Conservation (phyloP, 2,113 vertebrate species). For the Romanogobio albipinnatus region DNA sequence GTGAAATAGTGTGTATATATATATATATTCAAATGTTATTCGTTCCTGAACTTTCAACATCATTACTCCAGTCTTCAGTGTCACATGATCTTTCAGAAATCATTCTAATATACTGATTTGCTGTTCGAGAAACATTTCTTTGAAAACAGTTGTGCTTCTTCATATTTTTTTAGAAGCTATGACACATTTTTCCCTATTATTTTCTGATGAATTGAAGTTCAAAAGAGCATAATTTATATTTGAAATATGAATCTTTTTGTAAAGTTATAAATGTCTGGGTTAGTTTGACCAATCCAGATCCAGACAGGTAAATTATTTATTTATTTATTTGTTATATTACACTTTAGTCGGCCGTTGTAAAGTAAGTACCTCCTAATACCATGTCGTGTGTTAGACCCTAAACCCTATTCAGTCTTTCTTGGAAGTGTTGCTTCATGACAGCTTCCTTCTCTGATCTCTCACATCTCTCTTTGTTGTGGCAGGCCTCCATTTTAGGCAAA, state of each 20-base stretch:
- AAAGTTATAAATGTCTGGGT: neutral
- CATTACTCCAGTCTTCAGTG: neutral
- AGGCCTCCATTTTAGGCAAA: constrained; percentile 79
- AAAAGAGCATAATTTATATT: neutral
- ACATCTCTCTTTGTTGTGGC: constrained; percentile 67
- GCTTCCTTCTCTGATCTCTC: constrained; percentile 47
- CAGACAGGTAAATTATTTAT: neutral
- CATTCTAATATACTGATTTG: neutral
- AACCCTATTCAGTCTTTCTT: constrained; percentile 31
- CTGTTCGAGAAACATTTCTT: neutral
- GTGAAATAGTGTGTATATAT: too few species aligned
- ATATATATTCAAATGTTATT: too few species aligned
- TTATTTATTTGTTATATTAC: neutral
- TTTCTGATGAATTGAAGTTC: neutral
- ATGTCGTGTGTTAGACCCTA: neutral
- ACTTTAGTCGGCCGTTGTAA: neutral
- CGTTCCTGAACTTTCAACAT: neutral
- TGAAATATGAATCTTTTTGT: neutral
- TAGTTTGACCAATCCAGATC: neutral
- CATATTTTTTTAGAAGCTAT: neutral
- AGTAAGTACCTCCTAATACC: neutral
- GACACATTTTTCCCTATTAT: neutral
- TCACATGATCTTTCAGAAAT: neutral
- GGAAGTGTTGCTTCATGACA: constrained; percentile 46
- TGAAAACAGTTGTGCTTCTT: neutral